Evolutionary conservation across 2,113 vertebrate species (phyloP).

Genomic region (Ondatra zibethicus): DNA sequence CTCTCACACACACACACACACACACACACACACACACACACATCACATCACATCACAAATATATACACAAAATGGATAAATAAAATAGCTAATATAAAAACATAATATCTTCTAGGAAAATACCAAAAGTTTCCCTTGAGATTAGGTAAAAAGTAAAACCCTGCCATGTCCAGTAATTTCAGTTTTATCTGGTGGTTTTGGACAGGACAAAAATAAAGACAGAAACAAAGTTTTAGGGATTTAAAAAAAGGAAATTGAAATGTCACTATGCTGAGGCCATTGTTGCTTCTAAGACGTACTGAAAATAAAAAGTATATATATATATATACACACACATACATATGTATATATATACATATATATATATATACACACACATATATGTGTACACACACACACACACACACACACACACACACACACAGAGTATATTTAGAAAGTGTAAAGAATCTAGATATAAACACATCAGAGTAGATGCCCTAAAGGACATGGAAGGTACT

Average conservation of each 20-base stretch:
- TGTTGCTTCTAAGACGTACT: neutral
- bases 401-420: no score
- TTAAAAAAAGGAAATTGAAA: neutral
- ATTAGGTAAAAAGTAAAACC: neutral
- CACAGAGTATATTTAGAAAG: neutral
- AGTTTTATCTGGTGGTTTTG: neutral
- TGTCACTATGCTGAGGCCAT: neutral
- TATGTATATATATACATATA: no score
- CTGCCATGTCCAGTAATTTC: neutral
- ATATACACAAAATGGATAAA: neutral
- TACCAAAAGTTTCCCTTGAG: neutral
- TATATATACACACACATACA: neutral
- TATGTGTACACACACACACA: no score
- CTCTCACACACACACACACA: neutral
- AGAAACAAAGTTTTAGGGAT: neutral
- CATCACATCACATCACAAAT: neutral
- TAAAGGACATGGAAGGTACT: neutral
- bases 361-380: no score
- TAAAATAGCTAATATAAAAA: neutral
- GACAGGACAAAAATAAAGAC: neutral
- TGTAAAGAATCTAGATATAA: neutral
- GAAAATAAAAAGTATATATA: neutral
- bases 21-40: neutral
- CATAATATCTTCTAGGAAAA: neutral
- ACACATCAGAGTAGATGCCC: neutral